Conservation (phyloP, 2,888 invertebrate species). For the Idaea aversata region DNA sequence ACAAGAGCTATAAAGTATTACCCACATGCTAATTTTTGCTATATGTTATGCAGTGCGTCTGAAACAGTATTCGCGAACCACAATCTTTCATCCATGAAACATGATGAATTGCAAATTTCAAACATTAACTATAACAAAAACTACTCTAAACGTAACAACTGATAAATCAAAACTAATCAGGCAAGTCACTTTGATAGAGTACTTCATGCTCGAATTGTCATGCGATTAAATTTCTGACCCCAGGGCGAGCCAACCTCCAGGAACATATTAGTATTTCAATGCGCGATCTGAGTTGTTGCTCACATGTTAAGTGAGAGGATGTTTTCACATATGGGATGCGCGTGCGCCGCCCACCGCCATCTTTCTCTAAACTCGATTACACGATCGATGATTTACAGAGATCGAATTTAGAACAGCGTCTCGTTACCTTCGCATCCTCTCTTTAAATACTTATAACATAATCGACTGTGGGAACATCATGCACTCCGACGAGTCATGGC, state of each 20-base stretch:
- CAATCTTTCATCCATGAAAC: slow-evolving; percentile 64
- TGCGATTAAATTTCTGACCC: slow-evolving; percentile 57
- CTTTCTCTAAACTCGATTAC: slow-evolving; percentile 77
- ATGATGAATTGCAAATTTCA: slow-evolving; percentile 50
- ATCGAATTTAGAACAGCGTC: slow-evolving; percentile 72
- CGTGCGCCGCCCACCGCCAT: slow-evolving; percentile 66
- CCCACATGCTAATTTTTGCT: slow-evolving; percentile 76
- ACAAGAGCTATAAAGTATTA: slow-evolving; percentile 72
- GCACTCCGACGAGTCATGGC: slow-evolving; percentile 23
- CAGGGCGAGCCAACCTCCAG: slow-evolving; percentile 73
- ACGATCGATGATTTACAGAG: slow-evolving; percentile 75
- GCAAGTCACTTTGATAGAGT: slow-evolving; percentile 30
- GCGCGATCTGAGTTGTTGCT: slow-evolving; percentile 33
- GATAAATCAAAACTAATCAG: slow-evolving; percentile 51
- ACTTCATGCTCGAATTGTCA: slow-evolving; percentile 51
- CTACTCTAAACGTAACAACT: slow-evolving; percentile 44
- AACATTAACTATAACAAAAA: slow-evolving; percentile 38
- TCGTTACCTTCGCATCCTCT: slow-evolving; percentile 62
- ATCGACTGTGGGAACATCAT: slow-evolving; percentile 43
- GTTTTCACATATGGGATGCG: slow-evolving; percentile 69
- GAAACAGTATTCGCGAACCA: slow-evolving; percentile 68
- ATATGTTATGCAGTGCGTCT: slow-evolving; percentile 52
- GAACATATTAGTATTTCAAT: slow-evolving; percentile 37
- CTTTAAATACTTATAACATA: slow-evolving; percentile 34
- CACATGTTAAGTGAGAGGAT: slow-evolving; percentile 64